A percentile compares a stretch with the other conserved stretches of the same genome.
phyloP scores from a whole-genome alignment of 35 echinoderm and acorn worm genomes.

The Apostichopus japonicus region DNA sequence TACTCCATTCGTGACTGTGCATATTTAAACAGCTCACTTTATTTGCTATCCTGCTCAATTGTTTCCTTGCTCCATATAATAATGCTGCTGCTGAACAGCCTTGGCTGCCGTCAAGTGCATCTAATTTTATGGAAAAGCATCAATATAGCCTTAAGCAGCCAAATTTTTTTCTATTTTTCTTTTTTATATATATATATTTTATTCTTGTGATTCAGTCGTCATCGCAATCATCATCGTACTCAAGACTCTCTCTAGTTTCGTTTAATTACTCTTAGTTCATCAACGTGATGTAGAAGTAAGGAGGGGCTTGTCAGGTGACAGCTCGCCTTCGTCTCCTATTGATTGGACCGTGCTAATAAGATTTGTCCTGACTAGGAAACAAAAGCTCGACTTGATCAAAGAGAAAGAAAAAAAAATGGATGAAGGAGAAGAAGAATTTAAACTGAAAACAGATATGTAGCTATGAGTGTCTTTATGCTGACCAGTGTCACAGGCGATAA shows the following conservation, averaged over 20 bases:
- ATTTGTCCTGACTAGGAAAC: conserved; percentile 58
- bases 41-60: conserved; percentile 57
- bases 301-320: conserved; percentile 62
- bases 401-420: conserved; percentile 29
- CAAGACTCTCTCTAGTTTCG: conserved; percentile 57
- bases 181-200: conserved; percentile 40
- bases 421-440: conserved; percentile 20
- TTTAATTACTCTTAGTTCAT: conserved; percentile 65
- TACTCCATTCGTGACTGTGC: conserved; percentile 58
- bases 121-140: conserved; percentile 64
- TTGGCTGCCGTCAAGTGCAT: conserved; percentile 55
- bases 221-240: conserved; percentile 56
- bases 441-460: conserved; percentile 39
- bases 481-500: conserved; percentile 50
- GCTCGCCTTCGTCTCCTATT: conserved; percentile 48
- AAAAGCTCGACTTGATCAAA: conserved; percentile 44
- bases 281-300: conserved; percentile 60
- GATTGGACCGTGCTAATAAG: conserved; percentile 57
- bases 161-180: conserved; percentile 45
- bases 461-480: conserved; percentile 14
- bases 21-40: conserved; percentile 61
- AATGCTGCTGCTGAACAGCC: background rate
- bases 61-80: conserved; percentile 57
- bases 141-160: conserved; percentile 60
- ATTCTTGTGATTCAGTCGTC: conserved; percentile 62